Conservation (phyloP, 2,797 vertebrate species). For the Squalus acanthias region DNA sequence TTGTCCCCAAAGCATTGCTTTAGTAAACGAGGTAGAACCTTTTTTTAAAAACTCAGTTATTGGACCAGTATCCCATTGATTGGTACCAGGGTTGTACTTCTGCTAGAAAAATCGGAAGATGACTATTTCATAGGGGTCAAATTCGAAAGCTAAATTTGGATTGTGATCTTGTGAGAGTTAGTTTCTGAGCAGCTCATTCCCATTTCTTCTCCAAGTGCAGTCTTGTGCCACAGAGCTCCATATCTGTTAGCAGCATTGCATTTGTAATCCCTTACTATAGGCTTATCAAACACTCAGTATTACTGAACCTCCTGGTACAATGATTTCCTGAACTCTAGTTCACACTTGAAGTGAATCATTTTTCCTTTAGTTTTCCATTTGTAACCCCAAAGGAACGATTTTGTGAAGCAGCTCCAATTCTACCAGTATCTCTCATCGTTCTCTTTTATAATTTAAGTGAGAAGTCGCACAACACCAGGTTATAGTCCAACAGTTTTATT, state of each 20-base stretch:
- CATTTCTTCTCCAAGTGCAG: neutral
- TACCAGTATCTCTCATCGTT: neutral
- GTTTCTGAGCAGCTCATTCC: neutral
- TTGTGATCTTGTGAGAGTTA: neutral
- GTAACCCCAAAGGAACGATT: neutral
- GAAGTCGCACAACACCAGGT: no score
- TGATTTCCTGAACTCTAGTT: neutral
- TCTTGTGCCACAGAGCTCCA: neutral
- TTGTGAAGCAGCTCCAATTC: neutral
- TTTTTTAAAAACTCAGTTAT: neutral
- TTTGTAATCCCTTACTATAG: neutral
- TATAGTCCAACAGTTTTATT: no score
- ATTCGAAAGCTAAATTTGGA: neutral
- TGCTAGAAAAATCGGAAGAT: neutral
- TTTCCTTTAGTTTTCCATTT: neutral
- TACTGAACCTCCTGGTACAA: neutral
- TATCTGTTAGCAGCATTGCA: neutral
- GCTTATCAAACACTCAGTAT: neutral
- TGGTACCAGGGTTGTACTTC: neutral
- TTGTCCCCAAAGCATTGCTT: neutral
- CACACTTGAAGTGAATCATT: neutral
- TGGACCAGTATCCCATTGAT: neutral
- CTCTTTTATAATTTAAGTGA: neutral
- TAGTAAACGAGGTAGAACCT: neutral
- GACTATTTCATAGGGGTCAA: neutral